Evolutionary conservation across 2,888 invertebrate species (phyloP).

Genomic region (Malthinus seriepunctatus): DNA sequence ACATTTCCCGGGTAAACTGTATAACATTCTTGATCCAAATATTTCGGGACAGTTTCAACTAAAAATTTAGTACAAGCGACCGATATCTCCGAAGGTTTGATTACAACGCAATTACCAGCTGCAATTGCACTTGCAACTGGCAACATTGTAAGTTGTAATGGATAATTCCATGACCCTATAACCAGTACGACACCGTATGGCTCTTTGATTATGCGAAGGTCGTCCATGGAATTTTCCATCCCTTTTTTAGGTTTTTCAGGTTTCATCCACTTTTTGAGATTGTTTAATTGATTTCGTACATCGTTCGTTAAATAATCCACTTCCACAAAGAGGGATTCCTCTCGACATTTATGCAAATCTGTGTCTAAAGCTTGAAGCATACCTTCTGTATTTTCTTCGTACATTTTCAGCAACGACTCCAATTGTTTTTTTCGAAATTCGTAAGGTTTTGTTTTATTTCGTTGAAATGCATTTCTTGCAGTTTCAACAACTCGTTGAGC

Average conservation of each 20-base stretch:
- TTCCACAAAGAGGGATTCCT: conserved; percentile 78
- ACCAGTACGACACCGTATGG: conserved; percentile 90
- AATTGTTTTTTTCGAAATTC: conserved; percentile 82
- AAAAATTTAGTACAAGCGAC: conserved; percentile 70
- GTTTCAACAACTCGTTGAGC: background rate
- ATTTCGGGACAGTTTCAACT: conserved; percentile 76
- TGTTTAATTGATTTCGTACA: conserved; percentile 65
- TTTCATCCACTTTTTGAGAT: conserved; percentile 78
- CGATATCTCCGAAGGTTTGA: conserved; percentile 91
- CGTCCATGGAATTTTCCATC: conserved; percentile 72
- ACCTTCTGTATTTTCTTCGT: conserved; percentile 77
- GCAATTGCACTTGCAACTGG: conserved; percentile 87
- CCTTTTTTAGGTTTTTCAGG: conserved; percentile 79
- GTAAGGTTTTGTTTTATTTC: conserved; percentile 77
- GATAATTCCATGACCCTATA: conserved; percentile 97
- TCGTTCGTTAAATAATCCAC: conserved; percentile 78
- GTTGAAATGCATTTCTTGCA: conserved; percentile 63
- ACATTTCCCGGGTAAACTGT: conserved; percentile 66
- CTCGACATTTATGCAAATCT: conserved; percentile 79
- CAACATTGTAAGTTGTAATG: conserved; percentile 76
- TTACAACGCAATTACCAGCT: conserved; percentile 87
- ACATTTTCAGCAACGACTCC: conserved; percentile 70
- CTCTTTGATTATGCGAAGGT: conserved; percentile 75
- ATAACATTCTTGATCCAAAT: conserved; percentile 75
- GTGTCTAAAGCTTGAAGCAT: conserved; percentile 74